These are phyloP conservation scores for Tenebrio molitor DNA, from an alignment of 1,140 invertebrate genomes.

Conservation along the genomic window DNA sequence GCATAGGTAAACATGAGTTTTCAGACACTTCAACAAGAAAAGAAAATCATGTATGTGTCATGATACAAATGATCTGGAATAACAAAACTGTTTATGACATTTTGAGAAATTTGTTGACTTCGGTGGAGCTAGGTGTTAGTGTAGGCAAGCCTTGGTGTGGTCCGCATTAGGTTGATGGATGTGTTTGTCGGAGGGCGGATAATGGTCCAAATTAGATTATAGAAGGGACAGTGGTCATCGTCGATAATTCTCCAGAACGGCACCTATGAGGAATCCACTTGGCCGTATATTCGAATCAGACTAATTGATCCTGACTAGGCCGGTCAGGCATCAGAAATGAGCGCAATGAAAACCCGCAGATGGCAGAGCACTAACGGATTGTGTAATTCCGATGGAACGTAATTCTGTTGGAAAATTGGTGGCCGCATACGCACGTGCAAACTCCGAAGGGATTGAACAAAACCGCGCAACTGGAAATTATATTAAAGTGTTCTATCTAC, in stretches of 20 bases:
- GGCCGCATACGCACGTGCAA: conserved; percentile 61
- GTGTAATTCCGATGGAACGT: conserved; percentile 39
- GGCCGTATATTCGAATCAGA: conserved; percentile 54
- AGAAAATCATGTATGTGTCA: no score
- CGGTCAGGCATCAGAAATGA: conserved; percentile 37
- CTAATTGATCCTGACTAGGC: conserved; percentile 50
- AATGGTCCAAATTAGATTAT: conserved; percentile 61
- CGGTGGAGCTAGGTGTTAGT: neutral
- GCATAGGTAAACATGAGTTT: no score
- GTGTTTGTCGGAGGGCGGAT: conserved; percentile 54
- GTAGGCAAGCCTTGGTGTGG: neutral
- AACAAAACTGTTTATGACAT: no score
- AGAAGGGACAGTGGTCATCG: conserved; percentile 55
- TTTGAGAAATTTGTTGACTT: conserved; percentile 14
- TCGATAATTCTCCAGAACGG: conserved; percentile 57
- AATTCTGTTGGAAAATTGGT: conserved; percentile 60
- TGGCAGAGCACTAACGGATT: conserved; percentile 21
- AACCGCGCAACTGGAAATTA: conserved; percentile 63
- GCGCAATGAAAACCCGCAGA: conserved; percentile 34
- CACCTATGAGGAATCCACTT: conserved; percentile 58
- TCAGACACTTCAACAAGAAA: no score
- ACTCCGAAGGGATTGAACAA: conserved; percentile 62
- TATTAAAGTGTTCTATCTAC: conserved; percentile 60
- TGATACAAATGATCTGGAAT: no score
- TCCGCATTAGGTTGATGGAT: conserved; percentile 43